Evolutionary conservation across 2,888 invertebrate genomes (phyloP), one percentile per base, ranked within the genome.

Genomic region (Eristalinus sepulchralis): DNA sequence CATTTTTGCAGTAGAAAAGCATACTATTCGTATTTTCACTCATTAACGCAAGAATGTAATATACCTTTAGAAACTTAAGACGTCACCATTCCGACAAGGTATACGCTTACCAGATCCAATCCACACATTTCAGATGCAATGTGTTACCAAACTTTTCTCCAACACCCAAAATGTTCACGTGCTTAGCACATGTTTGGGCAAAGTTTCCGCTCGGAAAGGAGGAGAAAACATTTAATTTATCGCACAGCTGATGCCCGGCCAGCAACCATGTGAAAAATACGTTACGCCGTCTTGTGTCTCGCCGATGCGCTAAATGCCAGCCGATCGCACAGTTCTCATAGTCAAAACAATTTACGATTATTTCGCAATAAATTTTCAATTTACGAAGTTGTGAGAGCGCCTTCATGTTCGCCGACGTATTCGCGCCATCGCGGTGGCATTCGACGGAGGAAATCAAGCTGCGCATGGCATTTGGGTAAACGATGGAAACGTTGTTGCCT

Each of bases 321-420:
- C 72, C 67, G 78, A 73, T 83, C 59, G 72, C 53, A 33, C 22
- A 68, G 83, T 70, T 79, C 70, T 66, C 75, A 70, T 68, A 83
- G 75, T 75, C 22, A 64, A 83, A 75, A 75, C 64, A 83, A 68
- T 75, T 83, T 83, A 83, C 66, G 83, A 84, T 80, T 75, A 80
- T 80, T 80, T 84, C 39, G 66, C 66, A 70, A 84, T 80, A 79
- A 70, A 84, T 80, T 83, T 66, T 81, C 80, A 39, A 80, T 77
- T 84, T 76, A 72, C 76, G 75, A 66, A 66, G 60, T 79, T 63
- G 66, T 67, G 24, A 34, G n/a, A n/a, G n/a, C n/a, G n/a, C n/a
- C 13, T 39, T 13, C 5, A 13, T 4, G 2, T 4, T 13, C n/a
- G n/a, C n/a, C n/a, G 13, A 39, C 36, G n/a, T 47, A 20, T 47